Evolutionary conservation across 2,797 vertebrate genomes (phyloP).

Genomic region (Mormyrus hasselquistii): DNA sequence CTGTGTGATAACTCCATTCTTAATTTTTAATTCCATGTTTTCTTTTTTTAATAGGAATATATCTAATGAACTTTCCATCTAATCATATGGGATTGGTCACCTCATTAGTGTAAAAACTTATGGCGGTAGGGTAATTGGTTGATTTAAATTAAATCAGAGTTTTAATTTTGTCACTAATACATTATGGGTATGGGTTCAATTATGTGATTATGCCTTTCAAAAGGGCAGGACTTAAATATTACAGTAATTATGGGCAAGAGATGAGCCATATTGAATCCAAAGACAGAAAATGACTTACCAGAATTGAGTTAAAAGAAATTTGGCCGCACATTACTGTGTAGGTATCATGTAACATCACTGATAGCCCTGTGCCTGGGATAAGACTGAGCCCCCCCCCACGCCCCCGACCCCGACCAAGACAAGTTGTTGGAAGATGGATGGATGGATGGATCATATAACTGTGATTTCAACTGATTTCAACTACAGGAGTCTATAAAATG

Average conservation of each 20-base stretch:
- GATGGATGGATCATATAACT: background rate
- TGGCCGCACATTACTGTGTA: background rate
- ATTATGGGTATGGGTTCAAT: conserved; percentile 1
- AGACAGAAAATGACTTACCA: background rate
- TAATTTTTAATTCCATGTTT: background rate
- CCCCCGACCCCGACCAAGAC: background rate
- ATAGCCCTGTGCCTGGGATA: background rate
- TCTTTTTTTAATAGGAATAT: background rate
- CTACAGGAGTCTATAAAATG: background rate
- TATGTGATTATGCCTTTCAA: conserved; percentile 9
- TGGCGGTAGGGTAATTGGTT: background rate
- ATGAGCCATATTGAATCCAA: background rate
- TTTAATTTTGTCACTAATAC: background rate
- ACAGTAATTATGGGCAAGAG: background rate
- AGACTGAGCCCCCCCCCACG: background rate
- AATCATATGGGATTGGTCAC: background rate
- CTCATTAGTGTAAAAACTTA: background rate
- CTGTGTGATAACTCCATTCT: background rate
- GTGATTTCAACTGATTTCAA: background rate
- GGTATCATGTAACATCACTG: background rate
- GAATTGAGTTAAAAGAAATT: background rate
- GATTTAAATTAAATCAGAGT: background rate
- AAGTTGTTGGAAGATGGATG: background rate
- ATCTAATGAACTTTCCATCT: background rate
- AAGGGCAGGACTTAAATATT: background rate